phyloP scores from a whole-genome alignment of 2,797 vertebrate genomes.

The Paramormyrops hopkinsi region DNA sequence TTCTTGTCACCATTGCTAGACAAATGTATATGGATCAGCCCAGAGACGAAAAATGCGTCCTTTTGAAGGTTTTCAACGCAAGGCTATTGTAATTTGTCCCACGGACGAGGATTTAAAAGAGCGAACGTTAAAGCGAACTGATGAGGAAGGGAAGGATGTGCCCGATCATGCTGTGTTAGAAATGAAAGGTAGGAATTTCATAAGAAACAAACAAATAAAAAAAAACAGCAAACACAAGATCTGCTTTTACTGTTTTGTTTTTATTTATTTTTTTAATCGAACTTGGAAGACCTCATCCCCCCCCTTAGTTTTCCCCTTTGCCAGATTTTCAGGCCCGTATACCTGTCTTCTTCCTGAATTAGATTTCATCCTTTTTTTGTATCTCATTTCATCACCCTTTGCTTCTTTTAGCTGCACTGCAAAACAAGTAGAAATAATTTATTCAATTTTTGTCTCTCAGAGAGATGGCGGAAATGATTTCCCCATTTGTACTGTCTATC shows the following conservation, averaged over 20 bases:
- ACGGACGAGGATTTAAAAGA: constrained; percentile 88
- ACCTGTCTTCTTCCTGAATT: constrained; percentile 6
- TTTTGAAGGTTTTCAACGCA: constrained; percentile 95
- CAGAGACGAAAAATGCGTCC: constrained; percentile 97
- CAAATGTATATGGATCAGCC: constrained; percentile 94
- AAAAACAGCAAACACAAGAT: constrained; percentile 55
- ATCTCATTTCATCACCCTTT: constrained; percentile 17
- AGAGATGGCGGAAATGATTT: neutral
- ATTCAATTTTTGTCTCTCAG: neutral
- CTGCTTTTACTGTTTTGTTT: constrained; percentile 63
- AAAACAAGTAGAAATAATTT: constrained; percentile 11
- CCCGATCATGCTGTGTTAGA: constrained; percentile 92
- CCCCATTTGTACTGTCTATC: neutral
- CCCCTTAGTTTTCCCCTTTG: constrained; percentile 31
- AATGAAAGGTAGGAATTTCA: constrained; percentile 92
- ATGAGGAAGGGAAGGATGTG: constrained; percentile 93
- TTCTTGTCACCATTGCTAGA: constrained; percentile 80
- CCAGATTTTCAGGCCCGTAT: constrained; percentile 45
- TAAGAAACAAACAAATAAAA: constrained; percentile 44
- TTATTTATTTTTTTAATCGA: constrained; percentile 35
- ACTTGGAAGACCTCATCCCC: constrained; percentile 41
- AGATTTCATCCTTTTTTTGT: constrained; percentile 26
- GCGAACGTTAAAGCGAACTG: constrained; percentile 84
- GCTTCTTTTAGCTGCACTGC: constrained; percentile 21
- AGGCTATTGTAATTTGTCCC: constrained; percentile 93